phyloP scores from a whole-genome alignment of 2,113 vertebrate species.

The Numenius arquata region DNA sequence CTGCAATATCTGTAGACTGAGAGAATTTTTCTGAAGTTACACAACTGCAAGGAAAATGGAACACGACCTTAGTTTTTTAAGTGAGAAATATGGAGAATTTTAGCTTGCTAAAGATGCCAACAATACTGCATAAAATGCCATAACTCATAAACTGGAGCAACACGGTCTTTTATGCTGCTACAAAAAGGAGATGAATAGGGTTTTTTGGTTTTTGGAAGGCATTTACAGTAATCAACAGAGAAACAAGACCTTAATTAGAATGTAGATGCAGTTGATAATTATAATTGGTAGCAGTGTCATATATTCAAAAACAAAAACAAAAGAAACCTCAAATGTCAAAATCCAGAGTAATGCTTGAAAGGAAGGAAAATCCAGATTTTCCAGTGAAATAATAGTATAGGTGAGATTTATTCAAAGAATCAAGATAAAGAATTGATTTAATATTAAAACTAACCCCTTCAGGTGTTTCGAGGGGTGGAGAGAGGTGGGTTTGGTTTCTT shows the following conservation, averaged over 20 bases:
- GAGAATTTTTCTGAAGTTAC: not conserved
- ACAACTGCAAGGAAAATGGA: not conserved
- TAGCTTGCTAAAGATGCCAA: not conserved
- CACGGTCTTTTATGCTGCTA: not conserved
- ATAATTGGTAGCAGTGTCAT: slow-evolving; percentile 32
- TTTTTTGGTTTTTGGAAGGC: not conserved
- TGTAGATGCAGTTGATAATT: slow-evolving; percentile 31
- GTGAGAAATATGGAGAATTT: not conserved
- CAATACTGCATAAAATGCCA: not conserved
- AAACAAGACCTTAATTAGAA: slow-evolving; percentile 55
- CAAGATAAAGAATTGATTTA: not conserved
- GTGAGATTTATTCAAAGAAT: not conserved
- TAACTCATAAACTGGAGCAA: not conserved
- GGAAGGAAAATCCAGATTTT: not conserved
- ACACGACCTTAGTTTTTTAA: not conserved
- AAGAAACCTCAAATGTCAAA: not conserved
- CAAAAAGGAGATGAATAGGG: not conserved
- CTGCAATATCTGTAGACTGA: not conserved
- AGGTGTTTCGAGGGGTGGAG: not conserved
- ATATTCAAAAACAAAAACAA: not conserved
- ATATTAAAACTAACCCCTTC: slow-evolving; percentile 15
- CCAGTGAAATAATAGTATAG: not conserved
- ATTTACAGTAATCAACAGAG: slow-evolving; percentile 45
- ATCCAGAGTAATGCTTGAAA: not conserved
- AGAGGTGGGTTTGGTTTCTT: not conserved